These are phyloP conservation scores for Hemiscyllium ocellatum DNA, from an alignment of 2,113 vertebrate species.

Conservation along the genomic window DNA sequence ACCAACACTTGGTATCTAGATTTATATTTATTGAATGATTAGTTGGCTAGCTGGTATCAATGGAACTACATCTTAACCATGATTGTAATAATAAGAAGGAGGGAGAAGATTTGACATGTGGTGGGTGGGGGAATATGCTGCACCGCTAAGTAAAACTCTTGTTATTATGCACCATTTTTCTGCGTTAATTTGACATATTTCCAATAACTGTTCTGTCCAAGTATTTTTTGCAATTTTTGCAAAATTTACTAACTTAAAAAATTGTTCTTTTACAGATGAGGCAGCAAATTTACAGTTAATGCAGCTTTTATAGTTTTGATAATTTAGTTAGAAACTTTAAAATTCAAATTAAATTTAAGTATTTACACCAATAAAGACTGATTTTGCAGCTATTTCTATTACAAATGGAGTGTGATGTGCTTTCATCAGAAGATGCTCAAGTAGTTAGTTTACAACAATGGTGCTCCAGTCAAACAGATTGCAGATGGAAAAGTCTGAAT, in stretches of 20 bases:
- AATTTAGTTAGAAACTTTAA: neutral
- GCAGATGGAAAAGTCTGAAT: neutral
- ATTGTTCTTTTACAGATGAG: neutral
- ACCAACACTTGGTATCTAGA: neutral
- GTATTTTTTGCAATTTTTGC: neutral
- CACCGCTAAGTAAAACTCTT: neutral
- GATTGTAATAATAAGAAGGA: neutral
- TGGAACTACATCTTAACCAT: neutral
- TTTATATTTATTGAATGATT: neutral
- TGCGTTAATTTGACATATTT: neutral
- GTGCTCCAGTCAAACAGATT: neutral
- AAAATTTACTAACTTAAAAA: neutral
- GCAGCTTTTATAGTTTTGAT: neutral
- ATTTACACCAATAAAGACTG: neutral
- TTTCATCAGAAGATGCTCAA: neutral
- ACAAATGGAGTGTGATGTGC: neutral
- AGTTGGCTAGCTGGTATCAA: neutral
- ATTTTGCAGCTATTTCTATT: neutral
- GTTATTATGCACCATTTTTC: neutral
- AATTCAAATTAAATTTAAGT: neutral
- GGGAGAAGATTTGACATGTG: neutral
- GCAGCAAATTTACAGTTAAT: neutral
- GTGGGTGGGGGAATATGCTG: neutral
- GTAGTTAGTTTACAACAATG: no score
- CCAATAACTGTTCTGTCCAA: neutral